Percentiles rank a stretch among this genome's conserved stretches.
Evolutionary conservation across 2,888 invertebrate species (phyloP).

Genomic region (Criorhina ranunculi): DNA sequence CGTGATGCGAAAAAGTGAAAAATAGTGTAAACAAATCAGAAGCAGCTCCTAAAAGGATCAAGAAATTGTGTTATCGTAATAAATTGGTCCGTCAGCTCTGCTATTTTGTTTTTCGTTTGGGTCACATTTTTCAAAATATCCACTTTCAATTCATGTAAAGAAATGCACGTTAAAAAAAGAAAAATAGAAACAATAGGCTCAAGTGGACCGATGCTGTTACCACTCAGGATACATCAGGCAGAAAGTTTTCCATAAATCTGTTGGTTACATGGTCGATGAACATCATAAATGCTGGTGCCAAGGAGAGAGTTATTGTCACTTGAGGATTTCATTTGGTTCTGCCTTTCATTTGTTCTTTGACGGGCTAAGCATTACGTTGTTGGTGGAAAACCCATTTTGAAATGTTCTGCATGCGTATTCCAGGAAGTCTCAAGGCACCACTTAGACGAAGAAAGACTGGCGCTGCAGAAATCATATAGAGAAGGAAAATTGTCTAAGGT

Average conservation of each 20-base stretch:
- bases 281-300: slow-evolving; percentile 65
- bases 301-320: slow-evolving; percentile 59
- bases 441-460: slow-evolving; percentile 48
- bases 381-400: slow-evolving; percentile 47
- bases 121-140: slow-evolving; percentile 43
- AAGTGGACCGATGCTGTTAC: slow-evolving; percentile 57
- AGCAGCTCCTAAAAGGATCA: slow-evolving; percentile 58
- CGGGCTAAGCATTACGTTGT: background rate
- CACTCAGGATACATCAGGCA: slow-evolving; percentile 57
- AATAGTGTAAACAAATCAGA: slow-evolving; percentile 67
- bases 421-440: slow-evolving; percentile 64
- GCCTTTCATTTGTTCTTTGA: slow-evolving; percentile 53
- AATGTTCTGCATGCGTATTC: slow-evolving; percentile 33
- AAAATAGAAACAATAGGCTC: slow-evolving; percentile 58
- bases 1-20: slow-evolving; percentile 39
- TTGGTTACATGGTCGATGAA: slow-evolving; percentile 66
- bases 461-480: slow-evolving; percentile 47
- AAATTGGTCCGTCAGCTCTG: slow-evolving; percentile 47
- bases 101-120: slow-evolving; percentile 24
- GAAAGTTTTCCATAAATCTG: slow-evolving; percentile 66
- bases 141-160: slow-evolving; percentile 34
- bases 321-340: slow-evolving; percentile 61
- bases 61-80: slow-evolving; percentile 56
- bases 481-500: slow-evolving; percentile 28
- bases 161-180: slow-evolving; percentile 44